Evolutionary conservation across 2,113 vertebrate genomes (phyloP).

Genomic region (Sakesphorus luctuosus): DNA sequence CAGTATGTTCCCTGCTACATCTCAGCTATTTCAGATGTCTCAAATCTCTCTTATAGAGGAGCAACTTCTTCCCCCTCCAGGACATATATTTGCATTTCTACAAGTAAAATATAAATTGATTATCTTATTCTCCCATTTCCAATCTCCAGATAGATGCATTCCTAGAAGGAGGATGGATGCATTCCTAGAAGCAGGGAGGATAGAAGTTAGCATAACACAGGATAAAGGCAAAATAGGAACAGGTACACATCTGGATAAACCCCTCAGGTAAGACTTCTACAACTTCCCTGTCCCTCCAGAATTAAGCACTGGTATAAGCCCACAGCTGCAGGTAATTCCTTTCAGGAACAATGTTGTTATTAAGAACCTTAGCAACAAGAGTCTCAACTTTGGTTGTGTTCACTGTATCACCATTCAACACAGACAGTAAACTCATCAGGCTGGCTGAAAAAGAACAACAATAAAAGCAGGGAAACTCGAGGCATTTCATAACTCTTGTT

Average conservation of each 20-base stretch:
- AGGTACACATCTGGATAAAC: background rate
- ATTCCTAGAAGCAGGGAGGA: background rate
- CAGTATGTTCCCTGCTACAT: background rate
- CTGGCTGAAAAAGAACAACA: background rate
- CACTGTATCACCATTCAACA: background rate
- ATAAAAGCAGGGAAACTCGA: background rate
- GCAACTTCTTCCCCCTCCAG: background rate
- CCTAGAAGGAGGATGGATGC: background rate
- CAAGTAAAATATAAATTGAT: background rate
- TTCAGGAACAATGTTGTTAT: background rate
- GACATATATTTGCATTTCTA: background rate
- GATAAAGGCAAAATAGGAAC: background rate
- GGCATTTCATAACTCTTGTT: background rate
- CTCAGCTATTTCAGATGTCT: background rate
- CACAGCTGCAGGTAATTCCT: background rate
- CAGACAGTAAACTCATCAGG: background rate
- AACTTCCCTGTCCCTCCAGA: background rate
- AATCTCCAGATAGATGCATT: background rate
- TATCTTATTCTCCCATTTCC: background rate
- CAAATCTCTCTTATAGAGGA: background rate
- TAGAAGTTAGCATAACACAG: background rate
- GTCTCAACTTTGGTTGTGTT: background rate
- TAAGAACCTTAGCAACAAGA: background rate
- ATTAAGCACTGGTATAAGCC: background rate
- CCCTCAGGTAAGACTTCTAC: background rate